Evolutionary conservation across 2,113 vertebrate species (phyloP).

Genomic region (Helogale parvula): DNA sequence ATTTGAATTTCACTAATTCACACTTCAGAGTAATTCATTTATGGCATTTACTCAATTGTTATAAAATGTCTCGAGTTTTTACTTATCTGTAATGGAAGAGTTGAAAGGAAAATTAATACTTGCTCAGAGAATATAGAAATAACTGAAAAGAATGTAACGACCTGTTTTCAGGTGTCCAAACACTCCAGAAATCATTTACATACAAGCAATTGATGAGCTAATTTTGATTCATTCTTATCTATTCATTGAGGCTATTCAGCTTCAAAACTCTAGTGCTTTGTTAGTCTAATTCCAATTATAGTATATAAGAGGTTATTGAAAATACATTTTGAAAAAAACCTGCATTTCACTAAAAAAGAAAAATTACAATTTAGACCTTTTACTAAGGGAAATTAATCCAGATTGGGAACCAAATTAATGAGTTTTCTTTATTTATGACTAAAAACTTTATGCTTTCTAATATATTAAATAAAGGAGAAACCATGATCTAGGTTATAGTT

Average conservation of each 20-base stretch:
- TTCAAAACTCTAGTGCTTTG: slow-evolving; percentile 39
- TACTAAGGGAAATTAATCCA: slow-evolving; percentile 30
- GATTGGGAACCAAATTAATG: slow-evolving; percentile 51
- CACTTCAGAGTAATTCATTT: slow-evolving; percentile 14
- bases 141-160: slow-evolving; percentile 17
- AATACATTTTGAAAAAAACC: slow-evolving; percentile 48
- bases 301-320: slow-evolving; percentile 44
- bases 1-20: slow-evolving; percentile 42
- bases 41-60: neutral
- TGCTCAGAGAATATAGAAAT: neutral
- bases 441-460: neutral
- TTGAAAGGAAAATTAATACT: slow-evolving; percentile 53
- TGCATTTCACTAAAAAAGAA: slow-evolving; percentile 16
- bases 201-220: slow-evolving; percentile 55
- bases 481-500: slow-evolving; percentile 21
- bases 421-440: slow-evolving; percentile 32
- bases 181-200: slow-evolving; percentile 63
- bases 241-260: slow-evolving; percentile 56
- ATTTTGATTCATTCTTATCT: slow-evolving; percentile 70
- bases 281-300: slow-evolving; percentile 60
- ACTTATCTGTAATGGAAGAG: slow-evolving; percentile 55
- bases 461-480: slow-evolving; percentile 41
- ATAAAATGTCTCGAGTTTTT: slow-evolving; percentile 30
- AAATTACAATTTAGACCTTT: slow-evolving; percentile 53
- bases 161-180: slow-evolving; percentile 29